Percentiles rank a stretch among this genome's conserved stretches.
phyloP scores from a whole-genome alignment of 2,888 invertebrate species.

The Caenorhabditis japonica region DNA sequence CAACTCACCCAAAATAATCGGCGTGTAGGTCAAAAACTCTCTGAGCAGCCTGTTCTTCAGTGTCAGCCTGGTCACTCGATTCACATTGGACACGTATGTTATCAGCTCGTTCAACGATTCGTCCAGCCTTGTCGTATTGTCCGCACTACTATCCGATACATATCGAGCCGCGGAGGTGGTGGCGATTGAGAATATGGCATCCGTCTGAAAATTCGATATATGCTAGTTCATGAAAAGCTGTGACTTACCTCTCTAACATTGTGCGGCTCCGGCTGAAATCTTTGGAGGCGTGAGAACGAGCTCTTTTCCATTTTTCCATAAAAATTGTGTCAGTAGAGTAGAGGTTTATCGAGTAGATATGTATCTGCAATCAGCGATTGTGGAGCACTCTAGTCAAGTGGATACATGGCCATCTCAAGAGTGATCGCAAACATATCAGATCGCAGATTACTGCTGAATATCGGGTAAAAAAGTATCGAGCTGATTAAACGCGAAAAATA shows the following conservation, averaged over 20 bases:
- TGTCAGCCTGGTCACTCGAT: slow-evolving; percentile 54
- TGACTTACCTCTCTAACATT: slow-evolving; percentile 8
- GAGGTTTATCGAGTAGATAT: background rate
- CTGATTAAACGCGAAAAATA: too few relatives aligned
- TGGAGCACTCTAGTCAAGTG: slow-evolving; percentile 1
- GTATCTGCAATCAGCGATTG: slow-evolving; percentile 18
- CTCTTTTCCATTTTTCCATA: slow-evolving; percentile 37
- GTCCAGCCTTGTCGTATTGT: slow-evolving; percentile 55
- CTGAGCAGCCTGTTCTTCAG: slow-evolving; percentile 34
- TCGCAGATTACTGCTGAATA: background rate
- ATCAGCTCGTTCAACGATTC: slow-evolving; percentile 60
- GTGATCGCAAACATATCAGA: slow-evolving; percentile 1
- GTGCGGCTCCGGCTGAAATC: slow-evolving; percentile 21
- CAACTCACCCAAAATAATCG: slow-evolving; percentile 46
- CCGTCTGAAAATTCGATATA: slow-evolving; percentile 28
- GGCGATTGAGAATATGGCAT: slow-evolving; percentile 44
- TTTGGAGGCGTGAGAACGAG: slow-evolving; percentile 21
- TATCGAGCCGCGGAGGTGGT: slow-evolving; percentile 58
- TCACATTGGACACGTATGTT: slow-evolving; percentile 41
- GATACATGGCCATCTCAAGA: slow-evolving; percentile 6
- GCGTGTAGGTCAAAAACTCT: slow-evolving; percentile 56
- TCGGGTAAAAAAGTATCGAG: slow-evolving; percentile 4
- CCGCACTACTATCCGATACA: slow-evolving; percentile 51
- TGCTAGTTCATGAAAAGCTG: background rate
- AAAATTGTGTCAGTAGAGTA: too few relatives aligned